Evolutionary conservation across 1,140 invertebrate genomes (phyloP), one percentile per base, ranked within the genome.

Genomic region (Macrotrachela quadricornifera): DNA sequence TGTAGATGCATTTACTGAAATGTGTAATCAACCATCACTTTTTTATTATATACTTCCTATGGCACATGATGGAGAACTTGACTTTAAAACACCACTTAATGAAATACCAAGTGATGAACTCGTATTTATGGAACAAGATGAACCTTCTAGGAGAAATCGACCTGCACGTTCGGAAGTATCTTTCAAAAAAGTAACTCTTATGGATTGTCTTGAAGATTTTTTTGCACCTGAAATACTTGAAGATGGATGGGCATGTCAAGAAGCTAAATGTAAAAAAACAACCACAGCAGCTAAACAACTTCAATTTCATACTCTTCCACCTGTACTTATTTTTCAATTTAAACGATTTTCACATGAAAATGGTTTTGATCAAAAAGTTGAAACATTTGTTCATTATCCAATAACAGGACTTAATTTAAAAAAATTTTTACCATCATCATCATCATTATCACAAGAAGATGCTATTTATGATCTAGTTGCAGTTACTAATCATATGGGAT

Each of bases 171-270:
- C 21, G 3, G 21, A 30, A 30, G 21, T n/a, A n/a, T n/a, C n/a
- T n/a, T n/a, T n/a, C n/a, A 42, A 10, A 13, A 42, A 13, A 42
- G 62, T 65, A 13, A 69, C 61, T 9, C 60, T 76, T 37, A 59
- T 70, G 16, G 66, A 74, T 14, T 75, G 74, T 59, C 58, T 76
- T 30, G 62, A 68, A n/a, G 56, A 73, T 44, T 75, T 76, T 58
- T 73, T 71, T 14, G 71, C 75, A 59, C 73, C 74, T 12, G 74
- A 76, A 62, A 59, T 67, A 18, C 61, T 76, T 46, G 70, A 74
- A 46, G 72, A 76, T 57, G 68, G 73, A 14, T 76, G 74, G 74
- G 71, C 62, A 59, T 65, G 63, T 55, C 57, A 58, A n/a, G 43
- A 55, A n/a, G n/a, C n/a, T n/a, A n/a, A n/a, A 50, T 73, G 71